These are phyloP conservation scores for Drosophila repletoides DNA, from an alignment of 1,140 invertebrate genomes.

Conservation along the genomic window DNA sequence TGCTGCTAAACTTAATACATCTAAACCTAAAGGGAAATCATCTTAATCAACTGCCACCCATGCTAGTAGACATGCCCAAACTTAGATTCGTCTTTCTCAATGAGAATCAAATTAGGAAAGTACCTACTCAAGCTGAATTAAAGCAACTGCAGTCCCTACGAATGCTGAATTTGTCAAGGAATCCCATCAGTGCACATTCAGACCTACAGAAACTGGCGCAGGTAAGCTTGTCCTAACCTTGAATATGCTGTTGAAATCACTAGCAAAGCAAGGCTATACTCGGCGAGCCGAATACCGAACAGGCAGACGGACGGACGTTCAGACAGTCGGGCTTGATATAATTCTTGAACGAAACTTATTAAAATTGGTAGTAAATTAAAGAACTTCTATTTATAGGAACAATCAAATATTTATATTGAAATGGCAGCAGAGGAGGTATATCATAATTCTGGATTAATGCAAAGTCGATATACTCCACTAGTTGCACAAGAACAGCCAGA, in stretches of 20 bases:
- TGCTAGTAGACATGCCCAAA: slow-evolving; percentile 83
- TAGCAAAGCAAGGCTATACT: no score
- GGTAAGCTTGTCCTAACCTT: slow-evolving; percentile 17
- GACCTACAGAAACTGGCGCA: slow-evolving; percentile 47
- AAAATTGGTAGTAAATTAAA: no score
- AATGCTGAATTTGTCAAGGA: slow-evolving; percentile 83
- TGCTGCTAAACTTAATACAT: slow-evolving; percentile 83
- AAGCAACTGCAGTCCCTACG: slow-evolving; percentile 78
- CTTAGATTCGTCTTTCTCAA: slow-evolving; percentile 84
- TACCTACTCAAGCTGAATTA: slow-evolving; percentile 68
- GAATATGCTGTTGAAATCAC: no score
- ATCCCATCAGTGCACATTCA: slow-evolving; percentile 82
- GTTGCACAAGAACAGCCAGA: slow-evolving; percentile 12
- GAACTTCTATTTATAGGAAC: slow-evolving; percentile 15
- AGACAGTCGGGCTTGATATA: no score
- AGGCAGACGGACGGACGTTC: no score
- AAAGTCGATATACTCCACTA: neutral
- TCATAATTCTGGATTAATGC: neutral
- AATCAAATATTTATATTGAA: slow-evolving; percentile 59
- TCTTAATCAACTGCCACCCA: slow-evolving; percentile 83
- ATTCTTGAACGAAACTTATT: no score
- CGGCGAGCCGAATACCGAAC: no score
- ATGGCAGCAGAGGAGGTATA: slow-evolving; percentile 4
- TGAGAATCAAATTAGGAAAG: slow-evolving; percentile 82
- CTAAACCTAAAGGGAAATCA: slow-evolving; percentile 84